A percentile compares a stretch with the other conserved stretches of the same genome.
Evolutionary conservation across 2,113 vertebrate species (phyloP).

Genomic region (Oncorhynchus masou): DNA sequence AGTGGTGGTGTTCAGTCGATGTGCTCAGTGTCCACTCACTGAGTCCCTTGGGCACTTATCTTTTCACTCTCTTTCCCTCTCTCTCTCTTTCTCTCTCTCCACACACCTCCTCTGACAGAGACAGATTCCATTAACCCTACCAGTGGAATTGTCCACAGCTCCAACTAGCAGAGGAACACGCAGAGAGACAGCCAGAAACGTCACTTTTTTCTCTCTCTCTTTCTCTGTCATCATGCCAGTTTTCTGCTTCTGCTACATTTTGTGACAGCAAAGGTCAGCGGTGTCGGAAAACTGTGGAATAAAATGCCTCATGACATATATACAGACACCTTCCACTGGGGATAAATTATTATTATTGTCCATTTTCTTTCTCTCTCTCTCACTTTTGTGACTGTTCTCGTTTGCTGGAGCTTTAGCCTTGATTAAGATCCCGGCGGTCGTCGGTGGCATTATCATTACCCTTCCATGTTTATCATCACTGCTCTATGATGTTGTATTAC

Average conservation of each 20-base stretch:
- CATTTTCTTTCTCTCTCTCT: too few relatives aligned
- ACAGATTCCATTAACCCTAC: constrained; percentile 56
- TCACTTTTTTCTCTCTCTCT: background rate
- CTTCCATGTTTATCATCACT: background rate
- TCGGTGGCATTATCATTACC: background rate
- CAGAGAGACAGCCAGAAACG: background rate
- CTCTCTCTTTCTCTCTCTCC: constrained; percentile 5
- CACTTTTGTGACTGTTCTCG: background rate
- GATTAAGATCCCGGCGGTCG: background rate
- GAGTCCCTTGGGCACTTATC: background rate
- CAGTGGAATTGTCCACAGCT: constrained; percentile 46
- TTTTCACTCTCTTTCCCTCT: constrained; percentile 8
- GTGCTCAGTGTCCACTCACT: too few relatives aligned
- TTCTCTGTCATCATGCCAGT: constrained; percentile 22
- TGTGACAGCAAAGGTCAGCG: constrained; percentile 45
- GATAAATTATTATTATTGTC: background rate
- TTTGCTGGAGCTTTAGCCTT: background rate
- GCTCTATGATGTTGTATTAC: background rate
- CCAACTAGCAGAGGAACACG: constrained; percentile 33
- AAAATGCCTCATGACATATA: constrained; percentile 35
- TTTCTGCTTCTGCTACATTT: constrained; percentile 44
- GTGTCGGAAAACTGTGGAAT: constrained; percentile 49
- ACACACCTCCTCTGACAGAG: constrained; percentile 33
- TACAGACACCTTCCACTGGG: constrained; percentile 39
- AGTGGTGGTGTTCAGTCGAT: too few relatives aligned